These are phyloP conservation scores for Catagonus wagneri DNA, from an alignment of 2,113 vertebrate species.

Conservation along the genomic window DNA sequence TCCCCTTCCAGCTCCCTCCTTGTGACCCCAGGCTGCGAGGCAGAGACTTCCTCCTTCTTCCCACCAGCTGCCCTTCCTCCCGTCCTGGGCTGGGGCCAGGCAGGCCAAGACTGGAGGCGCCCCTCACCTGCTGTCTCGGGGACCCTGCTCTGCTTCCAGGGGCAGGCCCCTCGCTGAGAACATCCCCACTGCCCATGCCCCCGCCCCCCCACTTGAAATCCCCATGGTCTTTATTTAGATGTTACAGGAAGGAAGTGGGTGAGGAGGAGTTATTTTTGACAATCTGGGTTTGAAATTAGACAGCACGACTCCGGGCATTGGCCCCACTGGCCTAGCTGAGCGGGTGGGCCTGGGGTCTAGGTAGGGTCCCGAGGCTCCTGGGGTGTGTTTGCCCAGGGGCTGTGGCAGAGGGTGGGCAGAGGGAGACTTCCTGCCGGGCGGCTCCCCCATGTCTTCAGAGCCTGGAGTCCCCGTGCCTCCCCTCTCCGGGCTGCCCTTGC, in stretches of 20 bases:
- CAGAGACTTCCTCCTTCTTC: not conserved
- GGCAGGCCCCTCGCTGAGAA: not conserved
- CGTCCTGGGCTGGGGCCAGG: not conserved
- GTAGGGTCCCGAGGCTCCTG: not conserved
- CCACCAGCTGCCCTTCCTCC: not conserved
- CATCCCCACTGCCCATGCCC: not conserved
- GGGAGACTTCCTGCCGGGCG: not conserved
- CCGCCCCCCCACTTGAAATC: conserved; percentile 59
- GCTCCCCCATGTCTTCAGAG: not conserved
- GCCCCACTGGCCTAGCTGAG: not conserved
- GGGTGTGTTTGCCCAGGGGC: not conserved
- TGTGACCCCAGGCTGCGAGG: not conserved
- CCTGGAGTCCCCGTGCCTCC: not conserved
- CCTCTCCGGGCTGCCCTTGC: not conserved
- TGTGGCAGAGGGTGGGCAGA: not conserved
- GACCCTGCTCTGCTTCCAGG: not conserved
- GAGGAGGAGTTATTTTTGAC: conserved; percentile 74
- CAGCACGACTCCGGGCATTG: not conserved
- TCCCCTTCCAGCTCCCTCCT: not conserved
- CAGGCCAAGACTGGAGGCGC: not conserved
- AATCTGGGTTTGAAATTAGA: conserved; percentile 78
- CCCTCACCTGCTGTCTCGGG: not conserved
- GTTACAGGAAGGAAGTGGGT: conserved; percentile 80
- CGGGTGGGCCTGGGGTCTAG: not conserved
- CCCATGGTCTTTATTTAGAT: conserved; percentile 80